Conservation (phyloP, 2,113 vertebrate genomes). For the Aegithalos caudatus region DNA sequence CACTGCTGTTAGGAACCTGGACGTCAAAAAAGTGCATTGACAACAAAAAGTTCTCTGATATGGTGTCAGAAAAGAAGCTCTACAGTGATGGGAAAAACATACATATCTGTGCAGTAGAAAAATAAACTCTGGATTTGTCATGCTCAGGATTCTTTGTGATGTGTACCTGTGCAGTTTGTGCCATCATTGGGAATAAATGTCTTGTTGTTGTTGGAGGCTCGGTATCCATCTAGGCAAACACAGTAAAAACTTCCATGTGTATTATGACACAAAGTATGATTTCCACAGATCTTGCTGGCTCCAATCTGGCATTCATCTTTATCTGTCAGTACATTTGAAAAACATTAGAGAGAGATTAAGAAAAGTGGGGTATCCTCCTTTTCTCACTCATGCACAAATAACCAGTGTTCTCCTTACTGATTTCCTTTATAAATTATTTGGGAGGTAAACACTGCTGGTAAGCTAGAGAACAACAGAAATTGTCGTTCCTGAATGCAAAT, state of each 20-base stretch:
- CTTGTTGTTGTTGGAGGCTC: conserved; percentile 84
- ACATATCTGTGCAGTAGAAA: not conserved
- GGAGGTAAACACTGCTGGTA: not conserved
- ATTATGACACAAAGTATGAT: conserved; percentile 87
- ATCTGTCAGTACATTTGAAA: conserved; percentile 74
- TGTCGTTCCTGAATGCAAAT: not conserved
- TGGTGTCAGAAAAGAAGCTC: not conserved
- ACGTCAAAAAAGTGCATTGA: not conserved
- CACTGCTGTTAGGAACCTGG: not conserved
- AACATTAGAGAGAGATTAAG: not conserved
- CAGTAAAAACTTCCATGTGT: conserved; percentile 92
- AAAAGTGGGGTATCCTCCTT: not conserved
- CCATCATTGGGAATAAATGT: conserved; percentile 95
- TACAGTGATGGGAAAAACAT: not conserved
- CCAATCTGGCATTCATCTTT: conserved; percentile 92
- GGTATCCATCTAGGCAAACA: conserved; percentile 85
- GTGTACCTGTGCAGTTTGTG: conserved; percentile 86
- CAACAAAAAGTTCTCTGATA: not conserved
- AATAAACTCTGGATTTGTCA: not conserved
- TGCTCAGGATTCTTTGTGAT: not conserved
- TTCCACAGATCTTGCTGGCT: conserved; percentile 84
- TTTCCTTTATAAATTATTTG: not conserved
- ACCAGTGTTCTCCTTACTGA: not conserved
- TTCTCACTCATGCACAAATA: not conserved
- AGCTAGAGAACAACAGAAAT: not conserved